Conservation (phyloP, 2,113 vertebrate genomes). For the Chiloscyllium plagiosum region DNA sequence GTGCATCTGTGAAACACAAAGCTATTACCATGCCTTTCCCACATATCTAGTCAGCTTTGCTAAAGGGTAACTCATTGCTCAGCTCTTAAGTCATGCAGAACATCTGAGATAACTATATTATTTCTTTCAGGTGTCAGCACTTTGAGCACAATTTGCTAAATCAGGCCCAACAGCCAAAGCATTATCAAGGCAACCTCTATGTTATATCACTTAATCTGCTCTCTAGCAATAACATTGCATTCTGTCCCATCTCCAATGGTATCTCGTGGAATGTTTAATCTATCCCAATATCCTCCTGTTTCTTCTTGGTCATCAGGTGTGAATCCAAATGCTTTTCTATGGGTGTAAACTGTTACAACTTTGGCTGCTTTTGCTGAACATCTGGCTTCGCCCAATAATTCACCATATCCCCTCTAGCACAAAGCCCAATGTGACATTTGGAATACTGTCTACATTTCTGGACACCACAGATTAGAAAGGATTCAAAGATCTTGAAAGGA, state of each 20-base stretch:
- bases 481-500: neutral
- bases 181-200: neutral
- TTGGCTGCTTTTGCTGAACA: neutral
- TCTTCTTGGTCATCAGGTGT: neutral
- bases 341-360: neutral
- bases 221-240: neutral
- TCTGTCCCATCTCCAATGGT: neutral
- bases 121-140: neutral
- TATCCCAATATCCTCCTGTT: neutral
- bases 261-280: neutral
- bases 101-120: neutral
- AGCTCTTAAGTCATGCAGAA: neutral
- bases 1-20: constrained; percentile 51
- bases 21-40: neutral
- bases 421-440: neutral
- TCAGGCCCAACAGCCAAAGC: neutral
- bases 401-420: neutral
- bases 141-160: neutral
- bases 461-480: neutral
- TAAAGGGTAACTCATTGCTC: neutral
- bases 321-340: neutral
- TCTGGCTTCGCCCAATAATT: neutral
- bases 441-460: neutral
- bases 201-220: neutral
- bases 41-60: neutral